These are phyloP conservation scores for Drosophila tristis DNA, from an alignment of 1,140 invertebrate genomes.

Conservation along the genomic window DNA sequence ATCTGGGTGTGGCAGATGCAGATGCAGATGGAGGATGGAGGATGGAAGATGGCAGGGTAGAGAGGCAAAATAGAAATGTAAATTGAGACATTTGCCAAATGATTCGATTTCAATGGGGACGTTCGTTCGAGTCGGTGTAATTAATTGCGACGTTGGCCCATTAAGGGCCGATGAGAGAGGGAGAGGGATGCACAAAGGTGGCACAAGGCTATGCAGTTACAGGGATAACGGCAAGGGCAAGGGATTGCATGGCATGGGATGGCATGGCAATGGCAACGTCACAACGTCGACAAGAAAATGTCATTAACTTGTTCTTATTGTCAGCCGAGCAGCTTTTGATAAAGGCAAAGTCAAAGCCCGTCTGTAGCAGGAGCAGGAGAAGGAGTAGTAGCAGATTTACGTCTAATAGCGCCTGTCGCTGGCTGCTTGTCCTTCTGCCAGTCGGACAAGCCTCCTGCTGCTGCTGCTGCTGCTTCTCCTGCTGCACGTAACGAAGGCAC, in stretches of 20 bases:
- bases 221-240: background rate
- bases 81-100: slow-evolving; percentile 77
- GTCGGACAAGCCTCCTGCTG: slow-evolving; percentile 13
- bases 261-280: slow-evolving; percentile 9
- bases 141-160: slow-evolving; percentile 69
- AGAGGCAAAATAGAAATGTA: slow-evolving; percentile 48
- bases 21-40: background rate
- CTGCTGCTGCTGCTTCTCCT: slow-evolving; percentile 17
- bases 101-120: slow-evolving; percentile 75
- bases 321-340: slow-evolving; percentile 71
- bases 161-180: slow-evolving; percentile 9
- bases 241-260: slow-evolving; percentile 4
- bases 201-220: slow-evolving; percentile 62
- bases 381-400: slow-evolving; percentile 57
- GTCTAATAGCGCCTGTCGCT: slow-evolving; percentile 62
- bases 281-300: slow-evolving; percentile 77
- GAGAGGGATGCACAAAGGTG: background rate
- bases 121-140: slow-evolving; percentile 60
- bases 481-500: slow-evolving; percentile 80
- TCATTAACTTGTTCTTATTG: slow-evolving; percentile 83
- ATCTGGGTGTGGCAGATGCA: slow-evolving; percentile 85
- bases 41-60: slow-evolving; percentile 9
- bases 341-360: slow-evolving; percentile 76
- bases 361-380: slow-evolving; percentile 49
- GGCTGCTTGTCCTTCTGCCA: slow-evolving; percentile 38